These are phyloP conservation scores for Dryocosmus kuriphilus DNA, from an alignment of 2,888 invertebrate species.

Conservation along the genomic window DNA sequence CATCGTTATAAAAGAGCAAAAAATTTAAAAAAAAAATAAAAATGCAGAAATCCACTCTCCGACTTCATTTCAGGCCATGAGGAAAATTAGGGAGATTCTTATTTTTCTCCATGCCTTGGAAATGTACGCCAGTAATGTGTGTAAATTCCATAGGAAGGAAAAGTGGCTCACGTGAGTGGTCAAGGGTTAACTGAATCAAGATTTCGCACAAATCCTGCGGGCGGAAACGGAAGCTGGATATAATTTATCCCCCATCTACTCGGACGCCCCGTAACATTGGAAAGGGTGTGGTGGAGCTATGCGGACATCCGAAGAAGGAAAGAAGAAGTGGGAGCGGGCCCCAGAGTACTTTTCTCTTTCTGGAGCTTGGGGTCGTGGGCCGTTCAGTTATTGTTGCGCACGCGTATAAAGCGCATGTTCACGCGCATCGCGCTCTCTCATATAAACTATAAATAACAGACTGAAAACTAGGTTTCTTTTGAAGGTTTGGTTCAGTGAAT, in stretches of 20 bases:
- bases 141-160: not conserved
- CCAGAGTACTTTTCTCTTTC: slow-evolving; percentile 64
- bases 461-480: not conserved
- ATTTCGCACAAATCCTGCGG: slow-evolving; percentile 49
- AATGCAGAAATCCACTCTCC: too few relatives aligned
- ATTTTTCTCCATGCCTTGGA: too few relatives aligned
- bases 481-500: not conserved
- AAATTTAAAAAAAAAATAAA: too few relatives aligned
- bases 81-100: too few relatives aligned
- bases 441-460: slow-evolving; percentile 1
- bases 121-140: too few relatives aligned
- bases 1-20: too few relatives aligned
- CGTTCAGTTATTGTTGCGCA: slow-evolving; percentile 73
- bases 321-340: slow-evolving; percentile 60
- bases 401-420: slow-evolving; percentile 59
- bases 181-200: slow-evolving; percentile 9
- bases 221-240: slow-evolving; percentile 57
- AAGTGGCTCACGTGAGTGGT: not conserved
- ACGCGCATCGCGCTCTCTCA: slow-evolving; percentile 40
- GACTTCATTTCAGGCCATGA: too few relatives aligned
- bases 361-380: slow-evolving; percentile 53
- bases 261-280: slow-evolving; percentile 45
- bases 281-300: slow-evolving; percentile 53
- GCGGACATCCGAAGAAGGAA: slow-evolving; percentile 41
- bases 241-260: slow-evolving; percentile 51